phyloP scores from a whole-genome alignment of 1,140 invertebrate genomes.

The Plutomurus gul region DNA sequence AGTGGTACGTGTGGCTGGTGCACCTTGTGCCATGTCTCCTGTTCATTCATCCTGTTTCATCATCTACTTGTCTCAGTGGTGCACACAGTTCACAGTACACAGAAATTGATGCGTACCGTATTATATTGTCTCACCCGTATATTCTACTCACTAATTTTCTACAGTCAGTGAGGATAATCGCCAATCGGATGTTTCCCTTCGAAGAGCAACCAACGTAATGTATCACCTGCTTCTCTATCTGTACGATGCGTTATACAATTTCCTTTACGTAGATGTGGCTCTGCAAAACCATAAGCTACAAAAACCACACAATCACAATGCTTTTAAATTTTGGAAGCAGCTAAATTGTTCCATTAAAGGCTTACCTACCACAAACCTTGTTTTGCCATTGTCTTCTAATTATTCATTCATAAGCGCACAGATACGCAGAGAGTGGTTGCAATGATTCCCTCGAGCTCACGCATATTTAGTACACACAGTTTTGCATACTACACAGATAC shows the following conservation, averaged over 20 bases:
- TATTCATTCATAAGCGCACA: not conserved
- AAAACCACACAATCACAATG: not conserved
- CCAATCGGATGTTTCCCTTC: slow-evolving; percentile 34
- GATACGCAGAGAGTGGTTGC: not conserved
- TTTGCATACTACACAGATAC: too few species aligned
- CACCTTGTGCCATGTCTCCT: not conserved
- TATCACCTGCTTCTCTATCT: not conserved
- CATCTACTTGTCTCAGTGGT: not conserved
- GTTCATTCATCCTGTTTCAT: not conserved
- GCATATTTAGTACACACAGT: too few species aligned
- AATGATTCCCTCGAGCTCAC: not conserved
- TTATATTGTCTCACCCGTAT: too few species aligned
- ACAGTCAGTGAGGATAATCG: not conserved
- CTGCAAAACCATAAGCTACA: too few species aligned
- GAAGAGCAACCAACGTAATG: slow-evolving; percentile 25
- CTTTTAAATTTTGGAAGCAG: not conserved
- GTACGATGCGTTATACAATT: not conserved
- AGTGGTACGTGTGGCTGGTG: not conserved
- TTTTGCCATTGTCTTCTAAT: not conserved
- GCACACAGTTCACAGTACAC: not conserved
- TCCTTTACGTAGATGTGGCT: too few species aligned
- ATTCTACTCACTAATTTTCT: not conserved
- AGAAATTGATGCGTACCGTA: not conserved
- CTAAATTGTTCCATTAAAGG: slow-evolving; percentile 8
- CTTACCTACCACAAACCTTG: not conserved